phyloP scores from a whole-genome alignment of 53 echinoderm and acorn worm species.

The Pentamera pediparva region DNA sequence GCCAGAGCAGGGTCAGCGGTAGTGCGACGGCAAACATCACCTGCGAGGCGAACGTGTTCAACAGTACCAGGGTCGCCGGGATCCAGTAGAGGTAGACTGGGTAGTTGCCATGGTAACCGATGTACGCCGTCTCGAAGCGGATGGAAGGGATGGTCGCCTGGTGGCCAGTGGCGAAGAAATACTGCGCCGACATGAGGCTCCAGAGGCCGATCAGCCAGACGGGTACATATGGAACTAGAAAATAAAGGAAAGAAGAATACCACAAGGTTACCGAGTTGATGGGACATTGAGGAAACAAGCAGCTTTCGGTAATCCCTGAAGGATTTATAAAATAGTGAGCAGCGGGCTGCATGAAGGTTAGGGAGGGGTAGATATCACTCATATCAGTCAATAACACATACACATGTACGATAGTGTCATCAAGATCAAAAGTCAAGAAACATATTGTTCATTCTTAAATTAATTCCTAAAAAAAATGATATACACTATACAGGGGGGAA shows the following conservation, averaged over 20 bases:
- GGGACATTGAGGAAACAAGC: no score
- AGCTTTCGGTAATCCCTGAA: no score
- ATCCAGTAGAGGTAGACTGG: conserved; percentile 83
- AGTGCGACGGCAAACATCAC: conserved; percentile 73
- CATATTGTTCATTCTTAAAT: no score
- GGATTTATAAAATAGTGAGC: no score
- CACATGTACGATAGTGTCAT: no score
- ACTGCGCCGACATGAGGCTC: conserved; percentile 86
- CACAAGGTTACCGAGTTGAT: no score
- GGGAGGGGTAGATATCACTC: no score
- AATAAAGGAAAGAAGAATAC: conserved; percentile 27
- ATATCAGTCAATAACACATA: no score
- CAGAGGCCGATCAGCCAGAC: conserved; percentile 64
- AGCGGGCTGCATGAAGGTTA: no score
- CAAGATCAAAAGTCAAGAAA: no score
- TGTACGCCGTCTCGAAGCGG: conserved; percentile 86
- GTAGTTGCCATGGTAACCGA: conserved; percentile 88
- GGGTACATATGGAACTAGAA: conserved; percentile 56
- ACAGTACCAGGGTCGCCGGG: conserved; percentile 59
- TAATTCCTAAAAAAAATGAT: no score
- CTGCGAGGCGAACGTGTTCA: conserved; percentile 72
- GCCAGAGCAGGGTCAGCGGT: conserved; percentile 74
- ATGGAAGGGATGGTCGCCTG: conserved; percentile 92
- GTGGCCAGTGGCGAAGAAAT: conserved; percentile 93
- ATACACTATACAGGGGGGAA: no score